Evolutionary conservation across 2,797 vertebrate genomes (phyloP).

Genomic region (Natrix natrix): DNA sequence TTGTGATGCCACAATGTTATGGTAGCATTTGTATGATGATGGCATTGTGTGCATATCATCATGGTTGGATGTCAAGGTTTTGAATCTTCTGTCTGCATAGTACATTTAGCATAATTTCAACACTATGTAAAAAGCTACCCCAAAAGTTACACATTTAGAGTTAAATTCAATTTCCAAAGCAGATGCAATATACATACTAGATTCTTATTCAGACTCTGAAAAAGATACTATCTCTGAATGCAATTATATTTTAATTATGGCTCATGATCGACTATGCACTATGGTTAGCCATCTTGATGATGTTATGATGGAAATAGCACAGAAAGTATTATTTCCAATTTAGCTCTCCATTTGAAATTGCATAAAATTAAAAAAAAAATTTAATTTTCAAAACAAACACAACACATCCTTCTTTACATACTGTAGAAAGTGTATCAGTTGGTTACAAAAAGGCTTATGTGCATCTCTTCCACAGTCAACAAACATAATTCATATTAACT

Average conservation of each 20-base stretch:
- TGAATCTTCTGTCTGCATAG: not conserved
- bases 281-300: not conserved
- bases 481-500: too few relatives aligned
- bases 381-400: too few relatives aligned
- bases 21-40: not conserved
- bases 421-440: too few relatives aligned
- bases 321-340: not conserved
- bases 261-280: not conserved
- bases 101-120: not conserved
- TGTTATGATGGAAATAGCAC: not conserved
- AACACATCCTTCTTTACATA: too few relatives aligned
- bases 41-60: not conserved
- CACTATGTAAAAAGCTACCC: not conserved
- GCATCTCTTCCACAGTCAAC: too few relatives aligned
- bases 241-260: not conserved
- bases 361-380: rapidly evolving
- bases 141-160: not conserved
- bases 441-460: too few relatives aligned
- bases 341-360: not conserved
- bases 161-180: not conserved
- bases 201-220: not conserved
- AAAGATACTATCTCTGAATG: not conserved
- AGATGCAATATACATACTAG: slow-evolving; percentile 5
- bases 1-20: not conserved
- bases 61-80: not conserved